Percentiles rank a stretch among this genome's conserved stretches.
phyloP scores from a whole-genome alignment of 2,113 vertebrate species.

The Phalacrocorax pelagicus region DNA sequence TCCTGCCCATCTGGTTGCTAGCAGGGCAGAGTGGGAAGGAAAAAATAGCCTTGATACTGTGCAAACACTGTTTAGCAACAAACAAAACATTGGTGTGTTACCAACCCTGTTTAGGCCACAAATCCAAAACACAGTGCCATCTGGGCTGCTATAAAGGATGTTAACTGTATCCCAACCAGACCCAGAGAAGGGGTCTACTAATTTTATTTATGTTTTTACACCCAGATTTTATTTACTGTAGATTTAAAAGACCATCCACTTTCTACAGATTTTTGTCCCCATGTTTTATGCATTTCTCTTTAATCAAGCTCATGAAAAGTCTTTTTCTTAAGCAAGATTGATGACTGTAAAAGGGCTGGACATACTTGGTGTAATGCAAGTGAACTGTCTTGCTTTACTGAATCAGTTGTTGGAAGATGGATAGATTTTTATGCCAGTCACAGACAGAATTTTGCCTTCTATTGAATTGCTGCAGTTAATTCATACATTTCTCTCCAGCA shows the following conservation, averaged over 20 bases:
- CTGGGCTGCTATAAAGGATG: not conserved
- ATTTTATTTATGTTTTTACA: not conserved
- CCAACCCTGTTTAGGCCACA: not conserved
- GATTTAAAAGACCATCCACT: not conserved
- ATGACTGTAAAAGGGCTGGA: not conserved
- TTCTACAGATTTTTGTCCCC: not conserved
- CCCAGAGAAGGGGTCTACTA: not conserved
- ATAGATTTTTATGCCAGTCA: not conserved
- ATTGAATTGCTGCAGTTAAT: not conserved
- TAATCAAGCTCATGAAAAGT: not conserved
- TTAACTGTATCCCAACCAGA: not conserved
- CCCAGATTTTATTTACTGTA: not conserved
- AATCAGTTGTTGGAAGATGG: not conserved
- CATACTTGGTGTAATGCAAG: not conserved
- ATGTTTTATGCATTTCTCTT: not conserved
- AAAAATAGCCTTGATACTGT: not conserved
- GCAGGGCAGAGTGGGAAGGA: not conserved
- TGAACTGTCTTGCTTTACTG: not conserved
- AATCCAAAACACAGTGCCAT: not conserved
- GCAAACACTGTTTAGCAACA: not conserved
- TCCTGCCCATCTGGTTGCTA: not conserved
- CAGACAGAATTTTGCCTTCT: not conserved
- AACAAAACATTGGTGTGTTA: not conserved
- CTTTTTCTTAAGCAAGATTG: not conserved
- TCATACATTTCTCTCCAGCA: not conserved